Conservation (phyloP, 2,113 vertebrate genomes). For the Diglossa brunneiventris region DNA sequence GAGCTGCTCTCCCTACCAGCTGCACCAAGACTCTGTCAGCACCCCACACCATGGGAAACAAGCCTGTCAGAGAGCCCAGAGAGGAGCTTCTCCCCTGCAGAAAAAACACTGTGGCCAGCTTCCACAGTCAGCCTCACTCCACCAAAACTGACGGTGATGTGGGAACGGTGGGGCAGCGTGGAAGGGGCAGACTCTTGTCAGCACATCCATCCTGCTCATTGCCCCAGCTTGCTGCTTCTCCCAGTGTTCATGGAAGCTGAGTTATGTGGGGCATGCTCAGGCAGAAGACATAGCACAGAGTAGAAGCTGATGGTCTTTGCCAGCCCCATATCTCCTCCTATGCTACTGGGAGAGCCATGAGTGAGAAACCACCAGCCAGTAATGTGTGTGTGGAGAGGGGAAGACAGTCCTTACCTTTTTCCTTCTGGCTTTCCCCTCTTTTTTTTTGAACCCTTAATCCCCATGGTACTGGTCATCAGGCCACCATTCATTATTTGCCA, state of each 20-base stretch:
- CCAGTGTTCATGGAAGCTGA: background rate
- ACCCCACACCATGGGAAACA: background rate
- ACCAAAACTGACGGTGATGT: background rate
- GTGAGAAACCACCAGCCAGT: background rate
- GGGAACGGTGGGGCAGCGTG: background rate
- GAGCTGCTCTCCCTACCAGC: background rate
- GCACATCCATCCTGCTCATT: background rate
- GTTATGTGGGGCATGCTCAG: rapidly evolving
- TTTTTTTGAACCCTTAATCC: background rate
- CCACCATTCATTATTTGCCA: background rate
- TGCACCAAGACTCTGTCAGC: background rate
- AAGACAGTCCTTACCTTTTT: background rate
- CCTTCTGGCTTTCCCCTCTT: background rate
- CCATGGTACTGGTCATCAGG: background rate
- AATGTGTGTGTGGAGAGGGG: background rate
- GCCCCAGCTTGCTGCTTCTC: background rate
- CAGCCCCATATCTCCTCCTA: background rate
- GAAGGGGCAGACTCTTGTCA: background rate
- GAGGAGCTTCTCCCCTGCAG: background rate
- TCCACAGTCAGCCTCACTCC: background rate
- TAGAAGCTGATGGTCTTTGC: background rate
- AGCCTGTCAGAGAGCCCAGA: background rate
- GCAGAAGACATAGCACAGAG: background rate
- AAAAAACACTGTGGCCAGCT: background rate
- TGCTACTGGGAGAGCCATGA: background rate